Evolutionary conservation across 1,140 invertebrate genomes (phyloP), one percentile per base, ranked within the genome.

Genomic region (Drosophila nebulosa): DNA sequence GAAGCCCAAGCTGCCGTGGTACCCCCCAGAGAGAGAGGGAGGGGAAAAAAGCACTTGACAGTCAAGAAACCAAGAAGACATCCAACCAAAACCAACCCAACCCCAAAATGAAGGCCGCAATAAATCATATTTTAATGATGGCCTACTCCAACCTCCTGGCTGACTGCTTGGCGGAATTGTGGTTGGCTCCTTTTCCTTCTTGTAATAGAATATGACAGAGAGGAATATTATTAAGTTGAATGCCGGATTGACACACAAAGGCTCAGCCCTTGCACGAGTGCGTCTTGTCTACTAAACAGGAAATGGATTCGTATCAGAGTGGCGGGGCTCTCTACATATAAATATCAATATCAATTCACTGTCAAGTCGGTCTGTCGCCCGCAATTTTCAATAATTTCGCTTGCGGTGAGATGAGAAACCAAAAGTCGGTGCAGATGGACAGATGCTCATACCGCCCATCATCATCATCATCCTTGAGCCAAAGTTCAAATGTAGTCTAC

Each of bases 81-180:
- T 27, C 69, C 78, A 59, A 36, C 51, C 35, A 64, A 59, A n/a
- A n/a, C n/a, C n/a, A n/a, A n/a, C n/a, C n/a, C n/a, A n/a, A n/a
- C n/a, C 12, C 53, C 16, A 46, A 69, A 50, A 63, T 35, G 51
- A 3, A 32, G 42, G 63, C 65, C 50, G 67, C 70, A 71, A 85
- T 85, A 85, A 85, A 85, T 85, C 81, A 85, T 85, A 81, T 85
- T 85, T 86, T 85, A 85, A 85, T 85, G 81, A 84, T 84, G 80
- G 68, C 16, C 39, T 46, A 46, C 39, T 21, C 39, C 39, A 2
- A 46, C 39, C 39, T 21, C 39, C 18, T 42, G 39, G 14, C 56
- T 63, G n/a, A 9, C 57, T 18, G 21, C 65, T 61, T 69, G 57
- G 42, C 56, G 72, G 78, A 75, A 81, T 81, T 77, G 77, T 24